Conservation (phyloP, 2,888 invertebrate genomes). For the Amphipoea lucens region DNA sequence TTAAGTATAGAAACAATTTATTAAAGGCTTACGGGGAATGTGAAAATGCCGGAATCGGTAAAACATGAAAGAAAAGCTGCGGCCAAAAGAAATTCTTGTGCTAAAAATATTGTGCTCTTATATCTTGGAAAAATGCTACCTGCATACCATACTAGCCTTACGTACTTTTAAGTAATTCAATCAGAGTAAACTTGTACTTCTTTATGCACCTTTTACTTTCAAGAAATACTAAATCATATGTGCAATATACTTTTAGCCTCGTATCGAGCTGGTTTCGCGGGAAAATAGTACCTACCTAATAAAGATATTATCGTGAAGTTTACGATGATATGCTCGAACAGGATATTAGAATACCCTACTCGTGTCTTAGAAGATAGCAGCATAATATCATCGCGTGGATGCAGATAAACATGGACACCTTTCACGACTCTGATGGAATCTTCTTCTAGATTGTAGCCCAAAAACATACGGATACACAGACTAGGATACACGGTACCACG, state of each 20-base stretch:
- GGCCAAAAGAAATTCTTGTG: slow-evolving; percentile 20
- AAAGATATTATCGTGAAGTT: slow-evolving; percentile 57
- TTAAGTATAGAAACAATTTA: slow-evolving; percentile 17
- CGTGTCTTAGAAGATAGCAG: slow-evolving; percentile 13
- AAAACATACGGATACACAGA: not conserved
- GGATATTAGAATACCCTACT: slow-evolving; percentile 59
- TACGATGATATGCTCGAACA: slow-evolving; percentile 55
- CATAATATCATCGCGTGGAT: not conserved
- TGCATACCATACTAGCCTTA: slow-evolving; percentile 9
- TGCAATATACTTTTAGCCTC: slow-evolving; percentile 30
- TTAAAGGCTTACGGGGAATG: slow-evolving; percentile 6
- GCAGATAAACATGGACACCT: not conserved
- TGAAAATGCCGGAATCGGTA: slow-evolving; percentile 5
- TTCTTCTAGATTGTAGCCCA: not conserved
- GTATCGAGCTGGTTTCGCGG: slow-evolving; percentile 26
- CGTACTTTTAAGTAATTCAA: slow-evolving; percentile 36
- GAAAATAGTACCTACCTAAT: slow-evolving; percentile 39
- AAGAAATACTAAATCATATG: slow-evolving; percentile 57
- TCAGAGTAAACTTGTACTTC: slow-evolving; percentile 35
- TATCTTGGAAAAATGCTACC: slow-evolving; percentile 16
- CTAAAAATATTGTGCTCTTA: slow-evolving; percentile 22
- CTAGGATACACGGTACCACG: too few relatives aligned
- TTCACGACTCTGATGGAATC: not conserved
- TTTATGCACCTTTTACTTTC: slow-evolving; percentile 45
- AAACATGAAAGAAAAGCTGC: slow-evolving; percentile 7